phyloP scores from a whole-genome alignment of 2,888 invertebrate species.

The Eubasilissa splendida region DNA sequence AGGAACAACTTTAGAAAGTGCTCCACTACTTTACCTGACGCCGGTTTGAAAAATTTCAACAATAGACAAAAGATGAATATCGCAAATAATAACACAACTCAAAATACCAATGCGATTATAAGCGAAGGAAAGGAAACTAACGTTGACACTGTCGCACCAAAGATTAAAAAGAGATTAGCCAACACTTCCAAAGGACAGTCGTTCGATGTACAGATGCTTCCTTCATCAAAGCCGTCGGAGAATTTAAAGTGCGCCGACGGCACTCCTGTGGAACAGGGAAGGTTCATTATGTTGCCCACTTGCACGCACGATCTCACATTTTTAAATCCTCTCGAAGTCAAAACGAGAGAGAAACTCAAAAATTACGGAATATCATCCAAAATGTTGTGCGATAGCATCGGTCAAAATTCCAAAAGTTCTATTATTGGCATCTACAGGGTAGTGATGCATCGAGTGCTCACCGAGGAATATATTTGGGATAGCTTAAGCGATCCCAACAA shows the following conservation, averaged over 20 bases:
- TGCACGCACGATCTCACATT: slow-evolving; percentile 63
- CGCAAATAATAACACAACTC: slow-evolving; percentile 41
- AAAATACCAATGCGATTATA: slow-evolving; percentile 47
- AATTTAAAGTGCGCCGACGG: slow-evolving; percentile 62
- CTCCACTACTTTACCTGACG: slow-evolving; percentile 54
- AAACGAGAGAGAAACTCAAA: slow-evolving; percentile 70
- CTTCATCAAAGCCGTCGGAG: slow-evolving; percentile 61
- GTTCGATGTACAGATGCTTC: slow-evolving; percentile 62
- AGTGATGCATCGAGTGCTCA: slow-evolving; percentile 72
- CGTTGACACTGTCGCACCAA: slow-evolving; percentile 37
- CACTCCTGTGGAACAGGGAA: slow-evolving; percentile 64
- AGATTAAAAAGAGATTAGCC: slow-evolving; percentile 40
- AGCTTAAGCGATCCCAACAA: slow-evolving; percentile 56
- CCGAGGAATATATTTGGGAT: slow-evolving; percentile 58
- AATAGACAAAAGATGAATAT: slow-evolving; percentile 48
- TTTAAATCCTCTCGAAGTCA: slow-evolving; percentile 67
- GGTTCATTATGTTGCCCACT: slow-evolving; percentile 67
- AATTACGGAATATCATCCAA: slow-evolving; percentile 75
- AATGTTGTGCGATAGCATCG: slow-evolving; percentile 72
- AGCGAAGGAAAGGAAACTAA: slow-evolving; percentile 51
- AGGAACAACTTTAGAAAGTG: slow-evolving; percentile 59
- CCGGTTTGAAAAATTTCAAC: slow-evolving; percentile 51
- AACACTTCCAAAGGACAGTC: slow-evolving; percentile 61
- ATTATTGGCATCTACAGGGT: slow-evolving; percentile 82
- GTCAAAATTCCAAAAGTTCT: slow-evolving; percentile 76